A percentile compares a stretch with the other conserved stretches of the same genome.
These are phyloP conservation scores for Junco hyemalis DNA, from an alignment of 2,113 vertebrate species.

Conservation along the genomic window DNA sequence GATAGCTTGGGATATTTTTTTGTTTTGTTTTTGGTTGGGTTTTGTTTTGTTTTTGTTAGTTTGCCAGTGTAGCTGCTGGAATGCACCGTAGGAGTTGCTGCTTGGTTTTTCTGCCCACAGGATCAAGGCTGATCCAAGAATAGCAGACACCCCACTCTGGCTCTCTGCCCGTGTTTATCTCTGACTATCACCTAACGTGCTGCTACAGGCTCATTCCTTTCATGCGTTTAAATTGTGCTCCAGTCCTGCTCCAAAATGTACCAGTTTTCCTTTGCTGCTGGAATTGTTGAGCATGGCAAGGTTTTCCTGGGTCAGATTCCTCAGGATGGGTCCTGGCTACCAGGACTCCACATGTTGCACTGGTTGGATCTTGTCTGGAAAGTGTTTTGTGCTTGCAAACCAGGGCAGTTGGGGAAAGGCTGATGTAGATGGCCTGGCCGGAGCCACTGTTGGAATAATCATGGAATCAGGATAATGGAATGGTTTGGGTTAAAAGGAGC, in stretches of 20 bases:
- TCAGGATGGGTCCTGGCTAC: neutral
- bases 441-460: neutral
- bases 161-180: neutral
- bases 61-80: neutral
- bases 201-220: neutral
- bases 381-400: neutral
- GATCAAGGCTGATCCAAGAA: neutral
- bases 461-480: neutral
- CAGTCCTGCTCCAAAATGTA: neutral
- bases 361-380: neutral
- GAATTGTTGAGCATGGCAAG: rapidly evolving
- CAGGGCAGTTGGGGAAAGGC: neutral
- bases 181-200: neutral
- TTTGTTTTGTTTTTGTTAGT: neutral
- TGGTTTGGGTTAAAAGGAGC: neutral
- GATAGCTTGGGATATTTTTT: neutral
- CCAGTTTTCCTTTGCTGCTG: neutral
- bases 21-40: neutral
- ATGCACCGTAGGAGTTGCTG: neutral
- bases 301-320: neutral
- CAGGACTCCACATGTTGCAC: neutral
- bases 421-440: neutral
- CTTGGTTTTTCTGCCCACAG: neutral
- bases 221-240: neutral
- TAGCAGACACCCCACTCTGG: neutral